These are phyloP conservation scores for Notodonta dromedarius DNA, from an alignment of 2,888 invertebrate genomes.

Conservation along the genomic window DNA sequence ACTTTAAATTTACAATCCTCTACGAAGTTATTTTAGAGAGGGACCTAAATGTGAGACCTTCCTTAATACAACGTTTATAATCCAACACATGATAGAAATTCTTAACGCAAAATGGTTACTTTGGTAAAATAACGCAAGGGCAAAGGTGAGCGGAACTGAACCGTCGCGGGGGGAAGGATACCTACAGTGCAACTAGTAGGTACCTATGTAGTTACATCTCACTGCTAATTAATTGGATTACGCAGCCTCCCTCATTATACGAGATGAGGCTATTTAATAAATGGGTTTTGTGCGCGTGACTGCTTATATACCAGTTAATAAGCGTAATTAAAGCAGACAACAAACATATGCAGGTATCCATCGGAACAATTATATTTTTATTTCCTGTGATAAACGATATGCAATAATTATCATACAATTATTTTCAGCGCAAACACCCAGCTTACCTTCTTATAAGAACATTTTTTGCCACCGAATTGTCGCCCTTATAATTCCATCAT, in stretches of 20 bases:
- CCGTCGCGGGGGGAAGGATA: slow-evolving; percentile 16
- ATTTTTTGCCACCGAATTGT: slow-evolving; percentile 36
- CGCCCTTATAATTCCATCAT: slow-evolving; percentile 53
- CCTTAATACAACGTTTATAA: too few relatives aligned
- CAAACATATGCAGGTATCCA: slow-evolving; percentile 1
- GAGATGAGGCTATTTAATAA: slow-evolving; percentile 72
- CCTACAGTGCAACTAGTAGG: slow-evolving; percentile 52
- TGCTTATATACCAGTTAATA: slow-evolving; percentile 53
- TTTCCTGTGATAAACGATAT: too few relatives aligned
- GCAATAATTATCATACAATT: not conserved
- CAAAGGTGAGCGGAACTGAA: not conserved
- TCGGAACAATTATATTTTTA: slow-evolving; percentile 6
- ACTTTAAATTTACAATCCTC: too few relatives aligned
- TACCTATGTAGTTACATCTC: slow-evolving; percentile 64
- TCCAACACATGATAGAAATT: too few relatives aligned
- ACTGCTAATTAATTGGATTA: slow-evolving; percentile 75
- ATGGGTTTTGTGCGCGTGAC: slow-evolving; percentile 70
- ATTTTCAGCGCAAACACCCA: slow-evolving; percentile 8
- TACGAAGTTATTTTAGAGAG: too few relatives aligned
- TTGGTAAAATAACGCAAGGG: too few relatives aligned
- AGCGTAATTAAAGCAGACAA: slow-evolving; percentile 58
- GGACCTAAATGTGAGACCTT: too few relatives aligned
- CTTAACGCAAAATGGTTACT: too few relatives aligned
- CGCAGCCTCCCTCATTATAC: slow-evolving; percentile 68
- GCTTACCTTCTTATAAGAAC: slow-evolving; percentile 26